Evolutionary conservation across 1,140 invertebrate genomes (phyloP).

Genomic region (Oryzaephilus surinamensis): DNA sequence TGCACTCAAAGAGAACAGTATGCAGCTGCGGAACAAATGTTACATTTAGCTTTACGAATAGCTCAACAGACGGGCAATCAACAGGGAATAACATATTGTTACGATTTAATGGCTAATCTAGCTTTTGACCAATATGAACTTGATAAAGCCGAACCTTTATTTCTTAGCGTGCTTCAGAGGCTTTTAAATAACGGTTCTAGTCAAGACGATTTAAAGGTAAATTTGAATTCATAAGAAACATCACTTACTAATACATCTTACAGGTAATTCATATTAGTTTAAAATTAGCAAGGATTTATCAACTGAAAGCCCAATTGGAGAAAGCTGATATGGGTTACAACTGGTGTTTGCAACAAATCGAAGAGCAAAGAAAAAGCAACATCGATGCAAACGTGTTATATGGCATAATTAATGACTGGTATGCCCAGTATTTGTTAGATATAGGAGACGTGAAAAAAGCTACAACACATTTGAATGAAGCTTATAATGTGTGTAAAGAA

Average conservation of each 20-base stretch:
- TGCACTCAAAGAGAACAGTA: constrained; percentile 63
- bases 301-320: constrained; percentile 47
- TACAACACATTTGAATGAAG: constrained; percentile 53
- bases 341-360: constrained; percentile 61
- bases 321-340: constrained; percentile 65
- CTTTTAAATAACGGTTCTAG: constrained; percentile 54
- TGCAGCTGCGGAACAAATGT: constrained; percentile 71
- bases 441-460: constrained; percentile 53
- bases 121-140: constrained; percentile 66
- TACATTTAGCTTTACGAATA: constrained; percentile 70
- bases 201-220: constrained; percentile 63
- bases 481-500: constrained; percentile 55
- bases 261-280: constrained; percentile 60
- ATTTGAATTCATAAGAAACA: constrained; percentile 25
- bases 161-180: constrained; percentile 68
- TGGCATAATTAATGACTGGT: constrained; percentile 69
- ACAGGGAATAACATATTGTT: constrained; percentile 74
- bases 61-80: constrained; percentile 68
- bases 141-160: constrained; percentile 74
- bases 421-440: constrained; percentile 63
- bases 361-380: constrained; percentile 43
- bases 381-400: constrained; percentile 49
- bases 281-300: constrained; percentile 61
- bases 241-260: constrained; percentile 10
- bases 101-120: constrained; percentile 84